Conservation (phyloP, 53 echinoderm and acorn worm genomes). For the Arbacia lixula region DNA sequence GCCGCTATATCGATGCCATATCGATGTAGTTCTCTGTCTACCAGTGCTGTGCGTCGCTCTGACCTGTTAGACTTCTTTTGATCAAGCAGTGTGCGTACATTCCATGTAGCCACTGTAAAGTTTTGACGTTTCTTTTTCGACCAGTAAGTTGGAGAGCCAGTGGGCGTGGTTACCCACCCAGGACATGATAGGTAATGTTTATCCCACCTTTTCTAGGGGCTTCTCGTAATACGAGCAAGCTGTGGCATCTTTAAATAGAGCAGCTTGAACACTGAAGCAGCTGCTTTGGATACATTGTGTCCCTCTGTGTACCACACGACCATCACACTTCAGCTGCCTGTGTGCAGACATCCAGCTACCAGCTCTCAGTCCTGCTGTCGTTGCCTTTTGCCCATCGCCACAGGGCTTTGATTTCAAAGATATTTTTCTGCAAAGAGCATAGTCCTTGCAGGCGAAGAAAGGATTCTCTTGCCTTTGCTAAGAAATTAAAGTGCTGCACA, state of each 20-base stretch:
- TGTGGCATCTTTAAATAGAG: slow-evolving; percentile 60
- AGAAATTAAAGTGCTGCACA: too few relatives aligned
- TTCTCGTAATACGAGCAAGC: slow-evolving; percentile 48
- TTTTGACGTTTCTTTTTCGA: too few relatives aligned
- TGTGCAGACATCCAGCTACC: slow-evolving; percentile 60
- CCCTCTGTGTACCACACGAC: slow-evolving; percentile 33
- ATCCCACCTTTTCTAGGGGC: slow-evolving; percentile 62
- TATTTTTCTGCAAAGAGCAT: background rate
- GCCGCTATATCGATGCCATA: too few relatives aligned
- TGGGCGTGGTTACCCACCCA: slow-evolving; percentile 48
- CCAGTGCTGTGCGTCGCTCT: too few relatives aligned
- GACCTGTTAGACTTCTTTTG: too few relatives aligned
- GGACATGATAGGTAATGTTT: slow-evolving; percentile 28
- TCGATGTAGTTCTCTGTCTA: too few relatives aligned
- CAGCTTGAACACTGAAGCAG: slow-evolving; percentile 59
- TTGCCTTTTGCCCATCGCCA: slow-evolving; percentile 44
- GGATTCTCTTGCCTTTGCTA: slow-evolving; percentile 33
- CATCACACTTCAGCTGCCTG: slow-evolving; percentile 58
- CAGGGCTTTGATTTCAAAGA: slow-evolving; percentile 37
- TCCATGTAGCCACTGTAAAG: too few relatives aligned
- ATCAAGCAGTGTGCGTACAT: too few relatives aligned
- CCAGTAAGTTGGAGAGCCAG: too few relatives aligned
- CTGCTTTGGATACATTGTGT: slow-evolving; percentile 42
- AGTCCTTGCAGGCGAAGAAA: background rate
- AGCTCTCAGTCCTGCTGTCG: slow-evolving; percentile 59